Evolutionary conservation across 64 coral and sea anemone species (phyloP), one percentile per base, ranked within the genome.

Genomic region (Dendronephthya gigantea): DNA sequence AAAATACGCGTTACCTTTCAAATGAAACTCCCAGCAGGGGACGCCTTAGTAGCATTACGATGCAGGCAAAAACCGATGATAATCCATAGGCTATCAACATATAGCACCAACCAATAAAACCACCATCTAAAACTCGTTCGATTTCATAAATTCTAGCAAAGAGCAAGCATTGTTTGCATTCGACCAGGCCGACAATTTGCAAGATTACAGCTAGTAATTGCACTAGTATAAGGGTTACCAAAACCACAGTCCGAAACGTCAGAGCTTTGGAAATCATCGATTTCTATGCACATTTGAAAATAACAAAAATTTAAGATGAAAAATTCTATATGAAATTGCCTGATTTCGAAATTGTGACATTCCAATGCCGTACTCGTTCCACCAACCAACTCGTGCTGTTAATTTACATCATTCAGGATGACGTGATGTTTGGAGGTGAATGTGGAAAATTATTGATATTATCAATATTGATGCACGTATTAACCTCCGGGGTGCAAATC

Each of bases 111-210:
- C 30, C 36, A 9, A 39, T 79, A 36, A 39, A 79, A 16, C 72
- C 72, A 36, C 72, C 72, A 14, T 36, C 72, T 12, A 79, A 36
- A 79, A 79, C 17, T 79, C 72, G 30, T 79, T 79, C 36, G 29
- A 79, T 39, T 79, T 79, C 72, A 39, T 36, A 34, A 36, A 79
- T 79, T 79, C 32, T 79, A 0, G 32, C 72, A 79, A 79, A 79
- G 34, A 79, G 72, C 36, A 79, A 34, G 29, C 72, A 79, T 35
- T 79, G 72, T 33, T 79, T 79, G 72, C 72, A 79, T 29, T 79
- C 72, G 15, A 79, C 15, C 27, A 79, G 72, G 9, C 32, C 29
- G 15, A 79, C 72, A 79, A 79, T 29, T 39, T 79, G 32, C 15
- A 79, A 16, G 6, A 79, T 39, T 79, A 79, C 29, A 36, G 36